Evolutionary conservation across 2,888 invertebrate genomes (phyloP).

Genomic region (Nycteola revayana): DNA sequence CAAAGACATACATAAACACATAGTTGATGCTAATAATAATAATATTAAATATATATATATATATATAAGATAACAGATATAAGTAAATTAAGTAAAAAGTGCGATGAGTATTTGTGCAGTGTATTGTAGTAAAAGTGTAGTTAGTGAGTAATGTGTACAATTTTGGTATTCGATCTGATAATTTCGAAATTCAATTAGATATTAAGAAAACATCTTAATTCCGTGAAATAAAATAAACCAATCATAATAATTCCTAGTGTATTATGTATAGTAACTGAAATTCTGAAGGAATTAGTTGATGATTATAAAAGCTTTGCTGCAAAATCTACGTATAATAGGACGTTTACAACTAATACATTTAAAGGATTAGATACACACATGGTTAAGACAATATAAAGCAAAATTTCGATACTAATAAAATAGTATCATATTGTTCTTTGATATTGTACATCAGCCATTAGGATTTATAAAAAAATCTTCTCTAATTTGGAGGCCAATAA

Average conservation of each 20-base stretch:
- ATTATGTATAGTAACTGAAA: constrained; percentile 64
- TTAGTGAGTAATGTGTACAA: constrained; percentile 26
- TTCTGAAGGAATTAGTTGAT: constrained; percentile 67
- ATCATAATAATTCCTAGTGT: constrained; percentile 46
- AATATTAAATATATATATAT: constrained; percentile 25
- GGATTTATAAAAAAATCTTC: too few relatives aligned
- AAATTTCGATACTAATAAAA: too few relatives aligned
- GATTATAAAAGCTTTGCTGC: constrained; percentile 72
- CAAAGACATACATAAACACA: constrained; percentile 6
- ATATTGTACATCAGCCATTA: too few relatives aligned
- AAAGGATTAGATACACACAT: constrained; percentile 65
- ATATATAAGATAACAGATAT: constrained; percentile 21
- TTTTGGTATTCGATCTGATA: constrained; percentile 21
- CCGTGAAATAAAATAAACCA: constrained; percentile 38
- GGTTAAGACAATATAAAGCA: constrained; percentile 51
- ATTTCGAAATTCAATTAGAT: constrained; percentile 26
- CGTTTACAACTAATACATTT: constrained; percentile 46
- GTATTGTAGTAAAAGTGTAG: constrained; percentile 16
- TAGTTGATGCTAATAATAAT: constrained; percentile 31
- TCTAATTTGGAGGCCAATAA: constrained; percentile 2
- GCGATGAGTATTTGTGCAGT: constrained; percentile 19
- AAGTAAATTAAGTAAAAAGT: constrained; percentile 19
- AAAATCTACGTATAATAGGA: constrained; percentile 64
- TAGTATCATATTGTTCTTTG: too few relatives aligned
- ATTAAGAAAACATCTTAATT: constrained; percentile 77